Evolutionary conservation across 2,113 vertebrate species (phyloP).

Genomic region (Upupa epops): DNA sequence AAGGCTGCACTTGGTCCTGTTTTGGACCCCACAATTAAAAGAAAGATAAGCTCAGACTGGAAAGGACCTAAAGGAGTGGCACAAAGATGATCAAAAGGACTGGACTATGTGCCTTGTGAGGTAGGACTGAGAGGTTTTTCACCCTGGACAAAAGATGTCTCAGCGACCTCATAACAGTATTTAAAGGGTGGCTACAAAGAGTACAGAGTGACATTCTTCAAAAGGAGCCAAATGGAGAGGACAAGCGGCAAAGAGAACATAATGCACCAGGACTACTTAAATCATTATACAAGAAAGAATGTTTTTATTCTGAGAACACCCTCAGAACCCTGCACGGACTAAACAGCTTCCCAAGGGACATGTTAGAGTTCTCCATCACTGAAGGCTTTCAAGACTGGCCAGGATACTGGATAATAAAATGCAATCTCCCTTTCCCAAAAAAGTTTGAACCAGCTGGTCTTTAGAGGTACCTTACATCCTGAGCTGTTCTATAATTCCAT

Average conservation of each 20-base stretch:
- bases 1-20: neutral
- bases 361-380: neutral
- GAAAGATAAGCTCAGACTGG: neutral
- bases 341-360: neutral
- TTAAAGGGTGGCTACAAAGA: neutral
- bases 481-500: neutral
- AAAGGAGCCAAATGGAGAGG: neutral
- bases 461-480: rapidly evolving
- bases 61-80: neutral
- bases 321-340: neutral
- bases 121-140: neutral
- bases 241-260: neutral
- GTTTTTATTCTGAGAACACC: neutral
- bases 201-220: neutral
- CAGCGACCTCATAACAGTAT: neutral
- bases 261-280: neutral
- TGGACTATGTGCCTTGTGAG: neutral
- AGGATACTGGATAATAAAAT: neutral
- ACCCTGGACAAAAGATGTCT: neutral
- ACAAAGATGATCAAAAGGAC: neutral
- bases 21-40: neutral
- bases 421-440: neutral
- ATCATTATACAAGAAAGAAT: neutral
- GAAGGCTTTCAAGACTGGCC: neutral
- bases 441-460: neutral